Evolutionary conservation across 1,140 invertebrate genomes (phyloP), one percentile per base, ranked within the genome.

Genomic region (Aphelinus atriplicis): DNA sequence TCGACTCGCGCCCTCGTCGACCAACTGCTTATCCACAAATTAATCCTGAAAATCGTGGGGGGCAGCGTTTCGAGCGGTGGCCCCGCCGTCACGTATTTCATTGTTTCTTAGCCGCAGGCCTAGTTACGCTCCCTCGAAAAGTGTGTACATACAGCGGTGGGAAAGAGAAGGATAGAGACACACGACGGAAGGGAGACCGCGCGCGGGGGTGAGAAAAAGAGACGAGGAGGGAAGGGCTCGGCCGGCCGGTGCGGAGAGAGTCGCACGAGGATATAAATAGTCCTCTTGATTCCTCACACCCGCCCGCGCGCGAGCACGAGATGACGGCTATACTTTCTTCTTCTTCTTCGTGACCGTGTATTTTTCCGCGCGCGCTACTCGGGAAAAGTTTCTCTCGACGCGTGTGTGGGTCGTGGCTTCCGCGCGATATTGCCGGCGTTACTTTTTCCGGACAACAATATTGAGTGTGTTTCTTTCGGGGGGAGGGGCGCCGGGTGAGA

Each of bases 271-370:
- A 64, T 53, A 71, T 76, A 72, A 71, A 76, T 76, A 67, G 64
- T 67, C 75, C 75, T 71, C 64, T 71, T 71, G 68, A 76, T 72
- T 71, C 65, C 66, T 76, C 64, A 43, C 74, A 60, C 62, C 57
- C 64, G 50, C 2, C 5, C 7, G 3, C 58, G 42, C 58, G 58
- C 58, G 26, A 26, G 26, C 26, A 26, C 26, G 26, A 26, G 26
- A 26, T 26, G 26, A 26, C 26, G 26, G 26, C 26, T 26, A 26
- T 26, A 26, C 26, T 26, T 26, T 26, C 26, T 26, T 26, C 26
- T 26, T 26, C 26, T 26, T 26, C 26, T 26, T 26, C 26, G 0
- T 26, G 26, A 26, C 26, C 26, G 26, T 26, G 26, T 26, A 26
- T 26, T 26, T 26, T 26, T 26, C 26, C 26, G 26, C 26, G 26